Evolutionary conservation across 2,113 vertebrate genomes (phyloP).

Genomic region (Vombatus ursinus): DNA sequence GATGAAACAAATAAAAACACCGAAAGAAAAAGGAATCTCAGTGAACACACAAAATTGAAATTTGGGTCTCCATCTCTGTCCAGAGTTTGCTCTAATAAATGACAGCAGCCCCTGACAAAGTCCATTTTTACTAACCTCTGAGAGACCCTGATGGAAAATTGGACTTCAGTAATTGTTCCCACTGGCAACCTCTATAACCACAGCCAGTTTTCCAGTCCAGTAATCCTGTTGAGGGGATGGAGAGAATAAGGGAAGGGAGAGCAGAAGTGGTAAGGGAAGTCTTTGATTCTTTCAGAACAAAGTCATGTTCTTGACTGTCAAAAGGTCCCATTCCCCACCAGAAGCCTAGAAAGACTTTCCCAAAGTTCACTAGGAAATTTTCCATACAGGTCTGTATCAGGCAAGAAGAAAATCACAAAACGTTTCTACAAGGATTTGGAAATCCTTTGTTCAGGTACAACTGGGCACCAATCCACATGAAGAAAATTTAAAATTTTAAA

Average conservation of each 20-base stretch:
- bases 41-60: neutral
- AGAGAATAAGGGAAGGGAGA: neutral
- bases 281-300: neutral
- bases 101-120: neutral
- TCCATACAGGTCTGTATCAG: neutral
- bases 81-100: neutral
- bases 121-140: neutral
- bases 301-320: neutral
- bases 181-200: neutral
- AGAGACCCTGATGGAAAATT: rapidly evolving
- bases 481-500: constrained; percentile 67
- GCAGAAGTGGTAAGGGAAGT: neutral
- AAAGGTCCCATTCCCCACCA: neutral
- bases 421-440: neutral
- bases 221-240: neutral
- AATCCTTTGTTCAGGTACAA: too few relatives aligned
- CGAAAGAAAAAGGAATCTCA: neutral
- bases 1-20: neutral
- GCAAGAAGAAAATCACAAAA: neutral
- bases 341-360: neutral
- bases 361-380: neutral
- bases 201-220: constrained; percentile 22
- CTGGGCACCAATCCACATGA: rapidly evolving
- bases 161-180: neutral
- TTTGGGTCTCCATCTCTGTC: neutral